Base-by-base conservation (phyloP, 2,113 vertebrate genomes). In the Rana temporaria region DNA sequence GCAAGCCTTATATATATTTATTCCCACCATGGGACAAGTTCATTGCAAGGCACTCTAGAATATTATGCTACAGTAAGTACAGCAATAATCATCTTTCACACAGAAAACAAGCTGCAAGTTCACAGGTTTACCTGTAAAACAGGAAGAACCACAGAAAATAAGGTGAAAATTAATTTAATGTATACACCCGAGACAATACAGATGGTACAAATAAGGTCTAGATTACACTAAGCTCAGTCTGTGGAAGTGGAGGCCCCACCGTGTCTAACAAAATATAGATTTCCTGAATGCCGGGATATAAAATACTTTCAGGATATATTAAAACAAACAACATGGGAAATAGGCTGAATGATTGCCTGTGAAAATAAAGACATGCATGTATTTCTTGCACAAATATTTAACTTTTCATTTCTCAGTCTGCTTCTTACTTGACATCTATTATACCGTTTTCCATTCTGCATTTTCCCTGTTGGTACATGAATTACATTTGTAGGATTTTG, bases 401-500 rank as follows among this genome's bases (percentile, higher is more conserved):
- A 82, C 80, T 82, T 82, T 82, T 82, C 80, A 82, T 82, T 82
- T 82, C 70, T 55, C 20, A 74, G 55, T 57, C 70, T 82, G 80
- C 14, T 73, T 82, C 80, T 82, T 82, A 62, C 74, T 75, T 82
- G 80, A 75, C 80, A 82, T 74, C 80, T 82, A 82, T 82, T 82
- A 67, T 75, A 82, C 71, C 20, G 70, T 65, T 66, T 74, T 82
- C 70, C 70, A 82, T 82, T 75, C 70, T 26, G 62, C 80, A 82
- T 74, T 82, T 65, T 82, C 80, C 80, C 80, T 82, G 70, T 82
- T 82, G 80, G 80, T 82, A 82, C 80, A 82, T 82, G 80, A 82
- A 82, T 82, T 82, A 82, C 80, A 82, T 82, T 82, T 82, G 80
- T 42, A 75, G 80, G 80, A 82, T 82, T 82, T 74, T 56, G 70